These are phyloP conservation scores for Drosophila differens DNA, from an alignment of 2,888 invertebrate species.

Conservation along the genomic window DNA sequence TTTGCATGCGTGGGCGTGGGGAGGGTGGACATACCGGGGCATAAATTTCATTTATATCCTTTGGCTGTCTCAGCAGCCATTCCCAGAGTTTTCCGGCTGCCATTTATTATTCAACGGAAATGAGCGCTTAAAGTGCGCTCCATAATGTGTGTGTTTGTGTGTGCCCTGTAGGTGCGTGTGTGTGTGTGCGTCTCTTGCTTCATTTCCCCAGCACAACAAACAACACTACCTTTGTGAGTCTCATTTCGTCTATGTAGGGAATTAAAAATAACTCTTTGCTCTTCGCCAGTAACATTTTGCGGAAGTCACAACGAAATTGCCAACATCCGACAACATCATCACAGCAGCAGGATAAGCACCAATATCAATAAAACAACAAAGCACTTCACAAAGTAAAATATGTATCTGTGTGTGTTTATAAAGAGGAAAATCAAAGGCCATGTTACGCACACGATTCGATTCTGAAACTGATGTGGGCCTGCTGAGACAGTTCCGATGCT, in stretches of 20 bases:
- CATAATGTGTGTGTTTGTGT: constrained; percentile 12
- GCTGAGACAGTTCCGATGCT: neutral
- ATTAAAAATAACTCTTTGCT: constrained; percentile 74
- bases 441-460: neutral
- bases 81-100: constrained; percentile 34
- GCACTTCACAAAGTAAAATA: constrained; percentile 21
- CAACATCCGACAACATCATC: constrained; percentile 64
- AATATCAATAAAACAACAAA: constrained; percentile 33
- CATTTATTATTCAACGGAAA: constrained; percentile 72
- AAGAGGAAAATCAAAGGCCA: constrained; percentile 19
- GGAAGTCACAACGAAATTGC: constrained; percentile 73
- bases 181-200: constrained; percentile 2
- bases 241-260: constrained; percentile 60
- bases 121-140: constrained; percentile 47
- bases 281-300: constrained; percentile 45
- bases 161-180: neutral
- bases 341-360: constrained; percentile 31
- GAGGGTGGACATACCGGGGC: constrained; percentile 7
- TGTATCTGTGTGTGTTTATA: constrained; percentile 2
- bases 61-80: constrained; percentile 36
- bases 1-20: neutral
- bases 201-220: neutral
- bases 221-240: constrained; percentile 9
- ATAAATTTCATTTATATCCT: constrained; percentile 59
- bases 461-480: neutral